Conservation (phyloP, 2,888 invertebrate species). For the Hypercompe scribonia region DNA sequence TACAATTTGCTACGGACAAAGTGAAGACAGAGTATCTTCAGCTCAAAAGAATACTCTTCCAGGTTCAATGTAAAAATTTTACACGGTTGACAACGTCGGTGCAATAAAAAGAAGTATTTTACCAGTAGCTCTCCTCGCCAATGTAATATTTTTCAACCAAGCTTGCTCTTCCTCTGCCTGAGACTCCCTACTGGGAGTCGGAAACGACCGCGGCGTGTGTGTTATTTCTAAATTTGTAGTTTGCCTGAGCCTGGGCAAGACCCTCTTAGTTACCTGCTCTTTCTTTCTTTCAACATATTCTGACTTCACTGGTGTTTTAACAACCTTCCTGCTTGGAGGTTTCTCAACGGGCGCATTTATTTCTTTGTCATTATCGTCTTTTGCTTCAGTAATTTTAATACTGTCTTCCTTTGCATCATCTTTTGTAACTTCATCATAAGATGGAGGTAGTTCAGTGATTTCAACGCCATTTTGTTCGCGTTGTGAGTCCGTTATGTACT, state of each 20-base stretch:
- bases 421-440: conserved; percentile 53
- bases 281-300: conserved; percentile 75
- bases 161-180: conserved; percentile 90
- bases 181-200: conserved; percentile 93
- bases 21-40: too few species aligned
- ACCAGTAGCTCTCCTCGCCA: conserved; percentile 89
- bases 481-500: conserved; percentile 23
- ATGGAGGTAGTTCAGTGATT: conserved; percentile 60
- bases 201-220: conserved; percentile 92
- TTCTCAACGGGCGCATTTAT: conserved; percentile 13
- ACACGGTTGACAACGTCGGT: too few species aligned
- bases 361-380: conserved; percentile 1
- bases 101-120: conserved; percentile 6
- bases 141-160: conserved; percentile 93
- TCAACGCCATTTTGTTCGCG: conserved; percentile 51
- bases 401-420: conserved; percentile 19
- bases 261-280: conserved; percentile 69
- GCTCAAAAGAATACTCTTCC: too few species aligned
- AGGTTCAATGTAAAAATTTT: too few species aligned
- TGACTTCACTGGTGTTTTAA: conserved; percentile 65
- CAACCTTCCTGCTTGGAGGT: conserved; percentile 34
- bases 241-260: conserved; percentile 86
- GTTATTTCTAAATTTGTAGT: conserved; percentile 87
- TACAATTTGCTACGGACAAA: too few species aligned
- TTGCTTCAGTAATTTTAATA: not conserved